phyloP scores from a whole-genome alignment of 1,140 invertebrate species.

The Drosophila burlai region DNA sequence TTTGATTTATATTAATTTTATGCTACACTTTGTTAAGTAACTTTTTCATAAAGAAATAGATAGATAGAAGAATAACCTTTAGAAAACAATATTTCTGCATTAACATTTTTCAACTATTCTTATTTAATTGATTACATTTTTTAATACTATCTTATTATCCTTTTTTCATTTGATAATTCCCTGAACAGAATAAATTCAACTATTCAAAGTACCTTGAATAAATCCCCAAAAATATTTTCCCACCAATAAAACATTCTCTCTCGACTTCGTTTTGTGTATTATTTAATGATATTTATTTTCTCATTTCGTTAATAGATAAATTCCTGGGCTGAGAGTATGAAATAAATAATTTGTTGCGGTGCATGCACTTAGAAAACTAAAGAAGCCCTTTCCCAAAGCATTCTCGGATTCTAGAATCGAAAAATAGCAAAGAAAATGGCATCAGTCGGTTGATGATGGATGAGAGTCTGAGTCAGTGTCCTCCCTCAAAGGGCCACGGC shows the following conservation, averaged over 20 bases:
- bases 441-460: constrained; percentile 52
- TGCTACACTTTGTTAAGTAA: too few species aligned
- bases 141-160: too few species aligned
- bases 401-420: constrained; percentile 26
- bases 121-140: too few species aligned
- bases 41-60: too few species aligned
- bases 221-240: background rate
- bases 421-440: constrained; percentile 65
- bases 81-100: too few species aligned
- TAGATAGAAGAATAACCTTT: too few species aligned
- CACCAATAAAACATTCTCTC: background rate
- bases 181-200: too few species aligned
- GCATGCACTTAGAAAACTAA: constrained; percentile 78
- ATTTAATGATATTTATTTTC: constrained; percentile 45
- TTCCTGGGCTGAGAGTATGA: constrained; percentile 77
- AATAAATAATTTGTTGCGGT: constrained; percentile 79
- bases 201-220: too few species aligned
- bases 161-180: too few species aligned
- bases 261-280: constrained; percentile 14
- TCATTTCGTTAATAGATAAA: constrained; percentile 56
- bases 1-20: too few species aligned
- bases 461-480: background rate
- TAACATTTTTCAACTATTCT: too few species aligned
- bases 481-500: constrained; percentile 47
- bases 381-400: constrained; percentile 44